Conservation (phyloP, 2,888 invertebrate genomes). For the Drosophila putrida region DNA sequence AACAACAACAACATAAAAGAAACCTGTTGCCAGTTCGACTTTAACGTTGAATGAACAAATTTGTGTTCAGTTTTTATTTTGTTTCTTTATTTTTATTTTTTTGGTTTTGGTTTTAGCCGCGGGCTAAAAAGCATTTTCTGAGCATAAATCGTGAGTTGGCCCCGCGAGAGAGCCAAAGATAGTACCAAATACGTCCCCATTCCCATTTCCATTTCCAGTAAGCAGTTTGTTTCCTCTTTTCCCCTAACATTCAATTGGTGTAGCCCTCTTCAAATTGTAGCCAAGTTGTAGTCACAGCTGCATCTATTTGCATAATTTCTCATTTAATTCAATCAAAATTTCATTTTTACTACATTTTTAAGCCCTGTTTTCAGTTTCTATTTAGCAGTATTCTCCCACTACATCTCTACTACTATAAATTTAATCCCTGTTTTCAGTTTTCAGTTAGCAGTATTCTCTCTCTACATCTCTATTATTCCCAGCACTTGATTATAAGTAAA, state of each 20-base stretch:
- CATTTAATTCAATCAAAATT: conserved; percentile 47
- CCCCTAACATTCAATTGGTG: background rate
- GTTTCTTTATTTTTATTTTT: background rate
- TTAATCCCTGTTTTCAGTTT: background rate
- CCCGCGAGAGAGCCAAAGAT: conserved; percentile 39
- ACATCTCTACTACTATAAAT: background rate
- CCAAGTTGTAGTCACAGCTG: conserved; percentile 3
- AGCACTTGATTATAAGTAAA: background rate
- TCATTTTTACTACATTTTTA: background rate
- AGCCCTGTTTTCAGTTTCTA: background rate
- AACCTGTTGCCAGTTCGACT: conserved; percentile 67
- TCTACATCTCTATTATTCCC: background rate
- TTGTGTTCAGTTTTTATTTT: conserved; percentile 54
- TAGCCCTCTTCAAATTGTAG: background rate
- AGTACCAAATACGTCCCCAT: conserved; percentile 23
- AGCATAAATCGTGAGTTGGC: conserved; percentile 72
- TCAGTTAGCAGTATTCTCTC: background rate
- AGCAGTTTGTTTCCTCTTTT: background rate
- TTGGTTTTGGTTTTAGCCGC: conserved; percentile 53
- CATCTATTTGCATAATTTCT: conserved; percentile 39
- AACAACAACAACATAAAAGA: conserved; percentile 17
- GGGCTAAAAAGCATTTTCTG: conserved; percentile 73
- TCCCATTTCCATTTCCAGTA: conserved; percentile 12
- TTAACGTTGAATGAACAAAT: conserved; percentile 76
- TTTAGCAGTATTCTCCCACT: background rate